Evolutionary conservation across 2,113 vertebrate genomes (phyloP).

Genomic region (Phrynosoma blainvillii): DNA sequence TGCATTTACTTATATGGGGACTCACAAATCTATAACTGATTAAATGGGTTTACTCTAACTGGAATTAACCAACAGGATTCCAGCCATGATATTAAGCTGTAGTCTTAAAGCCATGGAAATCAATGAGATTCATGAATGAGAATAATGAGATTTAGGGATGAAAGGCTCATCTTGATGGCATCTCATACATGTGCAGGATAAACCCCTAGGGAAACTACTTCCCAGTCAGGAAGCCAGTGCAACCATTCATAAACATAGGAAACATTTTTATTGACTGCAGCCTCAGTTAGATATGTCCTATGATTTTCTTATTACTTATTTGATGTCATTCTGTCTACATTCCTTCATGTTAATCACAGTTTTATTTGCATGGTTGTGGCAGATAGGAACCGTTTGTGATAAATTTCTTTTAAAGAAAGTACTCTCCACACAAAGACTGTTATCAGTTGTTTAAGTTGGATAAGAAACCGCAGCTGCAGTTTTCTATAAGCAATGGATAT

Average conservation of each 20-base stretch:
- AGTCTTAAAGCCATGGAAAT: background rate
- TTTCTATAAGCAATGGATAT: constrained; percentile 11
- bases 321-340: constrained; percentile 58
- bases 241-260: background rate
- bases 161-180: background rate
- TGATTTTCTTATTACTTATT: constrained; percentile 20
- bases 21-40: too few relatives aligned
- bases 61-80: too few relatives aligned
- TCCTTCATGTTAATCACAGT: constrained; percentile 39
- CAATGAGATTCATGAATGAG: background rate
- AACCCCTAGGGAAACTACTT: constrained; percentile 3
- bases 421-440: constrained; percentile 43
- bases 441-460: constrained; percentile 32
- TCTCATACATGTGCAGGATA: background rate
- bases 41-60: too few relatives aligned
- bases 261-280: constrained; percentile 59
- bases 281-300: constrained; percentile 52
- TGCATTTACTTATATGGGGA: too few relatives aligned
- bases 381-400: constrained; percentile 21
- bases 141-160: background rate
- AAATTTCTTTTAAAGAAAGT: constrained; percentile 33
- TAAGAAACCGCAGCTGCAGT: background rate
- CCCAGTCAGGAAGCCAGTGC: background rate
- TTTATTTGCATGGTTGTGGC: background rate
- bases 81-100: background rate